Conservation (phyloP, 2,888 invertebrate genomes). For the Laspeyria flexula region DNA sequence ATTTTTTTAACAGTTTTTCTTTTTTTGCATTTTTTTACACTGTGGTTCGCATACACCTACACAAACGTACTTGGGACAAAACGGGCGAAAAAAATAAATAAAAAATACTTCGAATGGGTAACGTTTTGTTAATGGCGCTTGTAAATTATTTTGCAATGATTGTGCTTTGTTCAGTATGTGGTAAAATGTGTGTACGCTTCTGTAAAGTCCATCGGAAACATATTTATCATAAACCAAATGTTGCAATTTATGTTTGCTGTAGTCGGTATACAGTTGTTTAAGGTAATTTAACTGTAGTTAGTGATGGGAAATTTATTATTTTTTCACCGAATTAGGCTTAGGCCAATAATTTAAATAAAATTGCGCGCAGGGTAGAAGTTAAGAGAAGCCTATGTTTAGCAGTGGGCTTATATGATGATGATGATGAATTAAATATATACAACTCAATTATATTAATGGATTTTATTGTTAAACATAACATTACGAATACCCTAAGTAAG, state of each 20-base stretch:
- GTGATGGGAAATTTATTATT: background rate
- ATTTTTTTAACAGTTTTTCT: constrained; percentile 48
- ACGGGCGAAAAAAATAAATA: constrained; percentile 52
- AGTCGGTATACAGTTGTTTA: constrained; percentile 99
- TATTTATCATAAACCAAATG: constrained; percentile 99
- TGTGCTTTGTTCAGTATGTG: constrained; percentile 91
- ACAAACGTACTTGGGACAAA: constrained; percentile 66
- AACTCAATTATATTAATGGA: too few relatives aligned
- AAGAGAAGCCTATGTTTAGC: too few relatives aligned
- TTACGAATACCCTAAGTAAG: too few relatives aligned
- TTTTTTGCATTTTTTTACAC: constrained; percentile 62
- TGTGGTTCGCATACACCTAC: constrained; percentile 57
- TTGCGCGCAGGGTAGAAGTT: too few relatives aligned
- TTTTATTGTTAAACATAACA: too few relatives aligned
- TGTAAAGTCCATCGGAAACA: constrained; percentile 99
- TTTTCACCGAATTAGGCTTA: constrained; percentile 1
- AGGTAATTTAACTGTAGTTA: constrained; percentile 87
- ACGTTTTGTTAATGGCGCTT: constrained; percentile 57
- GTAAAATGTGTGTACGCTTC: constrained; percentile 99
- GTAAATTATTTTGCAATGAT: constrained; percentile 34
- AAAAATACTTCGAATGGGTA: constrained; percentile 60
- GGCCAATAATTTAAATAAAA: too few relatives aligned
- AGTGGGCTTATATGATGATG: too few relatives aligned
- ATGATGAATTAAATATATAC: too few relatives aligned
- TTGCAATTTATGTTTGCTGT: constrained; percentile 99